Evolutionary conservation across 2,113 vertebrate genomes (phyloP).

Genomic region (Chaetodon trifascialis): DNA sequence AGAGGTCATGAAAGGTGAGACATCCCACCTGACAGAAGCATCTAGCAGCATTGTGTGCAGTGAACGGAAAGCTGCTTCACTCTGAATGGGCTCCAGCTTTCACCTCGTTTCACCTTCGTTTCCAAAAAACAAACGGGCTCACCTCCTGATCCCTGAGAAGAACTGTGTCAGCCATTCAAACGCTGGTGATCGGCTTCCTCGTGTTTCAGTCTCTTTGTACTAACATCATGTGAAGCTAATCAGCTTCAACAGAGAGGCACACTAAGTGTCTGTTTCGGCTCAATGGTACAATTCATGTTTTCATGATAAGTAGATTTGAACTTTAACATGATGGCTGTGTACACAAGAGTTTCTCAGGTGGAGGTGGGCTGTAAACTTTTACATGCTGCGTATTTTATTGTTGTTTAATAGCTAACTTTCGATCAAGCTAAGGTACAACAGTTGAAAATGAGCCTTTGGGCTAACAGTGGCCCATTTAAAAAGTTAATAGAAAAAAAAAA

Average conservation of each 20-base stretch:
- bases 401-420: too few relatives aligned
- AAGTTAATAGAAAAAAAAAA: too few relatives aligned
- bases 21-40: slow-evolving; percentile 15
- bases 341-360: background rate
- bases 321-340: background rate
- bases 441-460: too few relatives aligned
- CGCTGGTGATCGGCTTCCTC: background rate
- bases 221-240: background rate
- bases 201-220: background rate
- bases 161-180: background rate
- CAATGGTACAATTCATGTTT: background rate
- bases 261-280: background rate
- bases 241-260: background rate
- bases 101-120: too few relatives aligned
- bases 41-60: slow-evolving; percentile 47
- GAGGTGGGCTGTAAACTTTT: background rate
- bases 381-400: background rate
- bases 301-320: background rate
- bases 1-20: slow-evolving; percentile 85
- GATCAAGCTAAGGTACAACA: too few relatives aligned
- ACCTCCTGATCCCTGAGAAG: background rate
- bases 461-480: too few relatives aligned
- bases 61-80: background rate
- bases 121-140: too few relatives aligned
- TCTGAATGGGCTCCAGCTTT: background rate